Percentiles rank a stretch among this genome's conserved stretches.
phyloP scores from a whole-genome alignment of 2,797 vertebrate species.

The Lacerta agilis region DNA sequence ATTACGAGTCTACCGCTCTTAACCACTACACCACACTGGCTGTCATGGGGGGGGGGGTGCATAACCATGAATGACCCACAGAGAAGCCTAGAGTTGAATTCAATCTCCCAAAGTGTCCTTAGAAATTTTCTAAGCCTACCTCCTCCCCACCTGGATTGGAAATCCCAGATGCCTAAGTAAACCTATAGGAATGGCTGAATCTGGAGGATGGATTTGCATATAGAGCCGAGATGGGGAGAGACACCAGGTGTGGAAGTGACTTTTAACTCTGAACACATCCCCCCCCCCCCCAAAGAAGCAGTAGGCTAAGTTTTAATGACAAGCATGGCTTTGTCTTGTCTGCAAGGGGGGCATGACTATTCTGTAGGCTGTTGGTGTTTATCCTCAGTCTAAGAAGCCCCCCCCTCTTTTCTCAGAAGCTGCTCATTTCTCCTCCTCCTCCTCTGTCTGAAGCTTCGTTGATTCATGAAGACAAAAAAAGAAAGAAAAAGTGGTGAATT shows the following conservation, averaged over 20 bases:
- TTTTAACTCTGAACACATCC: conserved; percentile 17
- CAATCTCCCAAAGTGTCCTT: neutral
- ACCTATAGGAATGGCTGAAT: conserved; percentile 14
- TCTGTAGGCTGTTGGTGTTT: conserved; percentile 14
- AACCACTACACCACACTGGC: too few species aligned
- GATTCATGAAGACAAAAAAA: conserved; percentile 17
- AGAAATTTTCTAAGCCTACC: neutral
- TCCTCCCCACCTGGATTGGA: neutral
- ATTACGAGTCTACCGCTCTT: too few species aligned
- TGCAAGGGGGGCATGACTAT: conserved; percentile 15
- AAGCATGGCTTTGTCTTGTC: conserved; percentile 35
- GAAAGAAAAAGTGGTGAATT: neutral
- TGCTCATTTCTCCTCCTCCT: neutral
- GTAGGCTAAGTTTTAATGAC: conserved; percentile 33
- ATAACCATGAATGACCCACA: neutral
- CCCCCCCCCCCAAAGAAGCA: neutral
- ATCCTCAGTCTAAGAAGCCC: neutral
- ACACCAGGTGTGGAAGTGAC: neutral
- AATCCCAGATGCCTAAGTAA: neutral
- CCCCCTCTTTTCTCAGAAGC: neutral
- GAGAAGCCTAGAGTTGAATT: neutral
- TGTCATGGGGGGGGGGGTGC: neutral
- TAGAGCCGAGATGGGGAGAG: neutral
- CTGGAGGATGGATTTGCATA: conserved; percentile 28
- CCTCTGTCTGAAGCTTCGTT: neutral